A percentile compares a stretch with the other conserved stretches of the same genome.
Evolutionary conservation across 2,113 vertebrate genomes (phyloP).

Genomic region (Campylomormyrus numenius): DNA sequence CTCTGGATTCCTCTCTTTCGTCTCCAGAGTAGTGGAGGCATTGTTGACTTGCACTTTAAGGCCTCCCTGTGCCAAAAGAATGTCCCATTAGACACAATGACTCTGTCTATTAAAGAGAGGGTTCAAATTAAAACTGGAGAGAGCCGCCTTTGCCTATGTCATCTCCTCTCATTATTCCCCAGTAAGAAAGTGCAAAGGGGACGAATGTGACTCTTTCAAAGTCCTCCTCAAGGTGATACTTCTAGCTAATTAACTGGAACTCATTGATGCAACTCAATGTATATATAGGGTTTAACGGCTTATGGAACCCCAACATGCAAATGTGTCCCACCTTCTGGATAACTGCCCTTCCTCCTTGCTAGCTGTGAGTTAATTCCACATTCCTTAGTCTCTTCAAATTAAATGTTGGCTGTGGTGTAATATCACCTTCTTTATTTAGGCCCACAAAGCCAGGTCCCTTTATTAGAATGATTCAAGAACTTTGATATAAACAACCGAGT

Average conservation of each 20-base stretch:
- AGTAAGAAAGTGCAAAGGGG: slow-evolving; percentile 46
- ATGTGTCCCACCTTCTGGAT: slow-evolving; percentile 17
- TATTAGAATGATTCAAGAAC: neutral
- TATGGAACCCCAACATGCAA: slow-evolving; percentile 27
- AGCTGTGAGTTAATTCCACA: slow-evolving; percentile 2
- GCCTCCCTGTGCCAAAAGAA: slow-evolving; percentile 50
- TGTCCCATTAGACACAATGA: slow-evolving; percentile 57
- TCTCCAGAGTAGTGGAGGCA: slow-evolving; percentile 41
- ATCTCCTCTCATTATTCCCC: slow-evolving; percentile 48
- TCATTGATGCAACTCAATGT: slow-evolving; percentile 55
- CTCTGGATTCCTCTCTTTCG: slow-evolving; percentile 45
- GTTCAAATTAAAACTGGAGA: slow-evolving; percentile 51
- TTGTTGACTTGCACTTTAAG: slow-evolving; percentile 42
- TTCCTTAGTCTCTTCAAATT: slow-evolving; percentile 20
- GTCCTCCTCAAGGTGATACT: slow-evolving; percentile 50
- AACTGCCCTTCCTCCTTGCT: slow-evolving; percentile 2
- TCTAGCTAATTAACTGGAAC: slow-evolving; percentile 53
- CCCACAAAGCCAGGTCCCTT: neutral
- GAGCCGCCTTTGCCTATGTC: slow-evolving; percentile 41
- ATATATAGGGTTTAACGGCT: slow-evolving; percentile 49
- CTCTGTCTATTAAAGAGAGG: slow-evolving; percentile 53
- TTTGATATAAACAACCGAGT: neutral
- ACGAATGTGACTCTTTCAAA: slow-evolving; percentile 62
- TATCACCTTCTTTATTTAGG: neutral
- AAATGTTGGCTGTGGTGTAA: neutral